phyloP scores from a whole-genome alignment of 35 echinoderm and acorn worm genomes.

The Eucidaris tribuloides region DNA sequence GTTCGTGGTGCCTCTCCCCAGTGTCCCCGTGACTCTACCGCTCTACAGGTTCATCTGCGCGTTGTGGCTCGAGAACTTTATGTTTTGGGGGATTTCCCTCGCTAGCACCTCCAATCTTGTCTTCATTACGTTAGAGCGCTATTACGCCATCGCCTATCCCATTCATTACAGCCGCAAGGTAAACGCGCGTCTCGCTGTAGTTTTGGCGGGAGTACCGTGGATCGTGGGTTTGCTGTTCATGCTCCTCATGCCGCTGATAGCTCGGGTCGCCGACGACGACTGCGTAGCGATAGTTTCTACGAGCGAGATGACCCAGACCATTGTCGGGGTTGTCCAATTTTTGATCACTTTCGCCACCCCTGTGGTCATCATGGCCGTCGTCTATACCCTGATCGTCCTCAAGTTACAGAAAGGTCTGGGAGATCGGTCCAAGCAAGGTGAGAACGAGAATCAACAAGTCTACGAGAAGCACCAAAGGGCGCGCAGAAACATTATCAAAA shows the following conservation, averaged over 20 bases:
- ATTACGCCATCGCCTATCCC: slow-evolving; percentile 58
- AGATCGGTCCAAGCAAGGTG: not conserved
- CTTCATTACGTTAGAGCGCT: slow-evolving; percentile 56
- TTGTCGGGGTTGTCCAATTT: slow-evolving; percentile 7
- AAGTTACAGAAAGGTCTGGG: not conserved
- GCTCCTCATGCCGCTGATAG: not conserved
- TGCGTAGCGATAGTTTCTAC: not conserved
- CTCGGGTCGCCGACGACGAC: not conserved
- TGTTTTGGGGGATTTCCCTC: slow-evolving; percentile 50
- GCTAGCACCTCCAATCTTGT: slow-evolving; percentile 55
- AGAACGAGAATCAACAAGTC: too few species aligned
- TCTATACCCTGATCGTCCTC: slow-evolving; percentile 39
- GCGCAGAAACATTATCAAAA: too few species aligned
- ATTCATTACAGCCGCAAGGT: slow-evolving; percentile 13
- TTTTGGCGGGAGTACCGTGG: slow-evolving; percentile 13
- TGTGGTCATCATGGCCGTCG: slow-evolving; percentile 35
- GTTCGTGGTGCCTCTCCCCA: slow-evolving; percentile 2
- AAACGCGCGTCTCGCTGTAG: not conserved
- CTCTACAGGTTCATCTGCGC: slow-evolving; percentile 45
- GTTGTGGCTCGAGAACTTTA: slow-evolving; percentile 57
- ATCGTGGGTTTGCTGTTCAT: slow-evolving; percentile 4
- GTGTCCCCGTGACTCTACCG: not conserved
- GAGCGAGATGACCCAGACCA: not conserved
- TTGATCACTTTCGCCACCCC: slow-evolving; percentile 23
- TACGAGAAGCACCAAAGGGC: too few species aligned